Percentiles rank a stretch among this genome's conserved stretches.
Conservation (phyloP, 2,797 vertebrate genomes). For the Lepus oiostolus region DNA sequence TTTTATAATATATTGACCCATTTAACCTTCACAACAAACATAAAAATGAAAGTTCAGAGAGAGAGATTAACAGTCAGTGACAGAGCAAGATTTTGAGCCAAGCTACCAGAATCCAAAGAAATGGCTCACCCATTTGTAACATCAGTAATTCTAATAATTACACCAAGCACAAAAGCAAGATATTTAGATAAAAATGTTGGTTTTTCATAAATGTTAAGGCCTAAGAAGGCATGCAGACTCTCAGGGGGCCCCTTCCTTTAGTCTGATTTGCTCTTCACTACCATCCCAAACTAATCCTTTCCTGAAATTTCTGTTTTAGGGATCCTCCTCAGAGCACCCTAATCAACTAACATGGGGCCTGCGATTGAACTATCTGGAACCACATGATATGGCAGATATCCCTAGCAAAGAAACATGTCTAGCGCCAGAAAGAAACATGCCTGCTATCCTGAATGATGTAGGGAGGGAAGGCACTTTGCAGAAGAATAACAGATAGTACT, state of each 20-base stretch:
- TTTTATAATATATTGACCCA: not conserved
- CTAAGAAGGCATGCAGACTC: not conserved
- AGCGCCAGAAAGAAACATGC: not conserved
- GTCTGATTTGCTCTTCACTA: not conserved
- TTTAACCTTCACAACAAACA: not conserved
- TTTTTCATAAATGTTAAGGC: not conserved
- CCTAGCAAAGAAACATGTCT: not conserved
- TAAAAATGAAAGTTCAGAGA: not conserved
- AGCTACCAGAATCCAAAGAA: not conserved
- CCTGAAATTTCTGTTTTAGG: not conserved
- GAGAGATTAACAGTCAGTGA: not conserved
- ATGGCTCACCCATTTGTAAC: not conserved
- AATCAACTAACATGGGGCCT: not conserved
- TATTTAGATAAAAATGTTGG: not conserved
- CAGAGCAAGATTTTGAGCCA: not conserved
- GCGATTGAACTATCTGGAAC: not conserved
- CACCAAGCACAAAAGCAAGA: not conserved
- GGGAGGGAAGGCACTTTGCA: not conserved
- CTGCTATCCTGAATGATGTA: not conserved
- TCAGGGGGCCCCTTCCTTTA: not conserved
- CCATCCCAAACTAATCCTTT: not conserved
- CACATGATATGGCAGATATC: not conserved
- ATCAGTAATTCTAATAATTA: constrained; percentile 13
- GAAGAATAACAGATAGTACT: not conserved
- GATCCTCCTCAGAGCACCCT: not conserved